Conservation (phyloP, 1,140 invertebrate species). For the Halesus radiatus region DNA sequence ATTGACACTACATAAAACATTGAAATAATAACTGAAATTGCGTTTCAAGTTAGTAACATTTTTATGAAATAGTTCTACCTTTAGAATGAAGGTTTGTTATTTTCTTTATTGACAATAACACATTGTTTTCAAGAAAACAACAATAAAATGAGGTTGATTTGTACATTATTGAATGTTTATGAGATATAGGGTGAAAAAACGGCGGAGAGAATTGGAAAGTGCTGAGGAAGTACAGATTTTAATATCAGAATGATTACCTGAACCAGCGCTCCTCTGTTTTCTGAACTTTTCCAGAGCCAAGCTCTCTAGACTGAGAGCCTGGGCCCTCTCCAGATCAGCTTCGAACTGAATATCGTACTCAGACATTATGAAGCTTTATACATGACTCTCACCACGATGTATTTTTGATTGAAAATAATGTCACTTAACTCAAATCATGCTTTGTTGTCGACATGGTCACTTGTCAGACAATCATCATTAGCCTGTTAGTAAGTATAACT, state of each 20-base stretch:
- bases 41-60: not conserved
- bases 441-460: constrained; percentile 18
- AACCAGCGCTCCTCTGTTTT: constrained; percentile 69
- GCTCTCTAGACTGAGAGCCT: constrained; percentile 87
- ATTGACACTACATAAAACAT: too few species aligned
- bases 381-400: constrained; percentile 18
- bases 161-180: too few species aligned
- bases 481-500: not conserved
- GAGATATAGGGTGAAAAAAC: too few species aligned
- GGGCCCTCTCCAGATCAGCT: constrained; percentile 87
- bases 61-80: not conserved
- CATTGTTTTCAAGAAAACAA: not conserved
- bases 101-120: not conserved
- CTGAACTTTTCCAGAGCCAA: constrained; percentile 86
- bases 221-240: not conserved
- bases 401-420: constrained; percentile 25
- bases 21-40: too few species aligned
- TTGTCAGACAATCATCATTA: constrained; percentile 11
- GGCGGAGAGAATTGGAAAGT: too few species aligned
- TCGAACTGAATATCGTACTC: constrained; percentile 87
- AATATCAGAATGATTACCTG: constrained; percentile 41
- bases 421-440: constrained; percentile 10
- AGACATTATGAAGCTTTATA: constrained; percentile 61
- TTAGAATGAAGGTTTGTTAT: not conserved
- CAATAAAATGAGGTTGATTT: too few species aligned